These are phyloP conservation scores for Iselma pallidipennis DNA, from an alignment of 2,888 invertebrate species.

Conservation along the genomic window DNA sequence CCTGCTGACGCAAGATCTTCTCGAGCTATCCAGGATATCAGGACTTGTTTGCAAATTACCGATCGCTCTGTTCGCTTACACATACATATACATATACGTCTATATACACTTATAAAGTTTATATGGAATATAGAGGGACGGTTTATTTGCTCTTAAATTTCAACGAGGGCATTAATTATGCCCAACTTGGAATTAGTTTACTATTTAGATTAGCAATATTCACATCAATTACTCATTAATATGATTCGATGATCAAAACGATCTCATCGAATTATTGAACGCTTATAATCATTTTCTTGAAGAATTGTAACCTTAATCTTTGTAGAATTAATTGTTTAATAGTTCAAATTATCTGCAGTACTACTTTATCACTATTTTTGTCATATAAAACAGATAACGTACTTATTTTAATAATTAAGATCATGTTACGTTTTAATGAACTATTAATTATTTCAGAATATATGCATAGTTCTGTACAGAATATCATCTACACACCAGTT, in stretches of 20 bases:
- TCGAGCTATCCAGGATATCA: slow-evolving; percentile 4
- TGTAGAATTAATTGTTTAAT: too few relatives aligned
- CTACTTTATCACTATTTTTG: neutral
- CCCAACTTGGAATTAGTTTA: slow-evolving; percentile 10
- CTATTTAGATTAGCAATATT: too few relatives aligned
- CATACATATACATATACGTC: neutral
- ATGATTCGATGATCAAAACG: neutral
- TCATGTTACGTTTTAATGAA: slow-evolving; percentile 1
- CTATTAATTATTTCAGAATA: slow-evolving; percentile 4
- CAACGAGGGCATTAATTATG: slow-evolving; percentile 12
- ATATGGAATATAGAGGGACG: neutral
- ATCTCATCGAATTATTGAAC: too few relatives aligned
- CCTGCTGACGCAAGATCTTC: slow-evolving; percentile 36
- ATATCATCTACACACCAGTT: neutral
- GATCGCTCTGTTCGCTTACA: neutral
- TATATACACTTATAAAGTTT: too few relatives aligned
- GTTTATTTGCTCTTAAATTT: slow-evolving; percentile 18
- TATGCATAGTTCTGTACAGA: neutral
- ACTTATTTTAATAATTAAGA: neutral
- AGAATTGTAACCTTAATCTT: too few relatives aligned
- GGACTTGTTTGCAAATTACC: neutral
- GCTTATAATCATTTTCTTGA: too few relatives aligned
- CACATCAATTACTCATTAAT: neutral
- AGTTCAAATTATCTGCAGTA: neutral
- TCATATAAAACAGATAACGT: neutral